Conservation (phyloP, 2,888 invertebrate species). For the Hecatera dysodea region DNA sequence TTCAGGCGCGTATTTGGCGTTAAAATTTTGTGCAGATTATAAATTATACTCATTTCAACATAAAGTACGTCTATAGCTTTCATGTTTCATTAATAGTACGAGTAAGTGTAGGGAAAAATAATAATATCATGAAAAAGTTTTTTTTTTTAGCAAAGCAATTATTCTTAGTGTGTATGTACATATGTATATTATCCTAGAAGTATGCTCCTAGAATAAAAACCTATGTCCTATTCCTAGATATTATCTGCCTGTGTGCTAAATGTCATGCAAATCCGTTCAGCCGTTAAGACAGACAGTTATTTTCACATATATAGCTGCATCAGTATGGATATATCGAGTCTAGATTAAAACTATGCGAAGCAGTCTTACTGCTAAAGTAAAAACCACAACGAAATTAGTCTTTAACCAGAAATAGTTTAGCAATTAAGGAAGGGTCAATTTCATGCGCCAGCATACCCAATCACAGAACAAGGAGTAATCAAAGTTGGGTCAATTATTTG, state of each 20-base stretch:
- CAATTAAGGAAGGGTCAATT: slow-evolving; percentile 34
- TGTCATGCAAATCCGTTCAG: too few species aligned
- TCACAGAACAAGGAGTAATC: slow-evolving; percentile 56
- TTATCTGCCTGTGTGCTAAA: too few species aligned
- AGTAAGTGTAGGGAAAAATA: background rate
- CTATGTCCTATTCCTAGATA: too few species aligned
- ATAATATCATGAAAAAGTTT: background rate
- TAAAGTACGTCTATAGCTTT: background rate
- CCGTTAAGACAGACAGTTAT: too few species aligned
- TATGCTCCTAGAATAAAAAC: too few species aligned
- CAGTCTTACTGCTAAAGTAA: background rate
- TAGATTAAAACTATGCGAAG: background rate
- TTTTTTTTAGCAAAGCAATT: too few species aligned
- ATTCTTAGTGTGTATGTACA: too few species aligned
- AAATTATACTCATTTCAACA: slow-evolving; percentile 7
- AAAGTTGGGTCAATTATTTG: slow-evolving; percentile 56
- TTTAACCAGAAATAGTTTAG: slow-evolving; percentile 28
- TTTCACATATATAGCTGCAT: too few species aligned
- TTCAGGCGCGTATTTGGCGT: background rate
- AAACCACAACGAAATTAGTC: slow-evolving; percentile 15
- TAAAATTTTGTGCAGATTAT: background rate
- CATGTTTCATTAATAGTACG: background rate
- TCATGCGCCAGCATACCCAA: slow-evolving; percentile 51
- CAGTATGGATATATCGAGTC: background rate
- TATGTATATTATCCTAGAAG: too few species aligned